These are phyloP conservation scores for Paramormyrops kingsleyae DNA, from an alignment of 2,113 vertebrate genomes.

Conservation along the genomic window DNA sequence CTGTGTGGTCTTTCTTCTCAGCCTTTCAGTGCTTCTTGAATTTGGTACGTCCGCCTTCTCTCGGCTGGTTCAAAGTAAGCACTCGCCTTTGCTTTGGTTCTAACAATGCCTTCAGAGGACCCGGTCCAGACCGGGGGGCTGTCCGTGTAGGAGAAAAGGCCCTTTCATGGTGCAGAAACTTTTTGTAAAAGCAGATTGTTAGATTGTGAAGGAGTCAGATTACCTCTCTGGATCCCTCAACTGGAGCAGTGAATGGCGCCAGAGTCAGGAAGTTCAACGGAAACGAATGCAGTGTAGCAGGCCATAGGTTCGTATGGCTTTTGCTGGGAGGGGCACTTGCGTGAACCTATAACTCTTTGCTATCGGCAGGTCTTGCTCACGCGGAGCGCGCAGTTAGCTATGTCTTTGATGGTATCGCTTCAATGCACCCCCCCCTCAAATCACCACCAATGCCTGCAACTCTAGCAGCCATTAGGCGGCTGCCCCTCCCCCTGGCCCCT, in stretches of 20 bases:
- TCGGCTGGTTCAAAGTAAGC: not conserved
- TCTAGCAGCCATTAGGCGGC: not conserved
- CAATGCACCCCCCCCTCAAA: not conserved
- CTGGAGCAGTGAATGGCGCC: not conserved
- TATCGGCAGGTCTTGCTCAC: not conserved
- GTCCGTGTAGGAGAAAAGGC: not conserved
- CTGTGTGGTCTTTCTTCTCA: not conserved
- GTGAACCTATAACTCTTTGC: not conserved
- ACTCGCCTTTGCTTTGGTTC: not conserved
- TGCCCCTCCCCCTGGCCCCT: not conserved
- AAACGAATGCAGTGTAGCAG: not conserved
- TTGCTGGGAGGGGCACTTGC: not conserved
- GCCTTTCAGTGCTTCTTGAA: not conserved
- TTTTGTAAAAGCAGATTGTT: not conserved
- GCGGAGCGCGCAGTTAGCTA: not conserved
- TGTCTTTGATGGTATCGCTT: not conserved
- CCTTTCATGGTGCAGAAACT: not conserved
- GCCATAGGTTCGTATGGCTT: not conserved
- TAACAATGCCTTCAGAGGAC: conserved; percentile 1
- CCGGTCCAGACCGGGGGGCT: not conserved
- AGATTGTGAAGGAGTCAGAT: conserved; percentile 5
- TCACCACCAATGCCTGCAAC: not conserved
- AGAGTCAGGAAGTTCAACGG: not conserved
- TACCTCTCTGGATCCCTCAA: not conserved
- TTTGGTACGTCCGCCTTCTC: not conserved